Base-by-base conservation (phyloP, 2,888 invertebrate genomes). In the Argyra leucocephala region DNA sequence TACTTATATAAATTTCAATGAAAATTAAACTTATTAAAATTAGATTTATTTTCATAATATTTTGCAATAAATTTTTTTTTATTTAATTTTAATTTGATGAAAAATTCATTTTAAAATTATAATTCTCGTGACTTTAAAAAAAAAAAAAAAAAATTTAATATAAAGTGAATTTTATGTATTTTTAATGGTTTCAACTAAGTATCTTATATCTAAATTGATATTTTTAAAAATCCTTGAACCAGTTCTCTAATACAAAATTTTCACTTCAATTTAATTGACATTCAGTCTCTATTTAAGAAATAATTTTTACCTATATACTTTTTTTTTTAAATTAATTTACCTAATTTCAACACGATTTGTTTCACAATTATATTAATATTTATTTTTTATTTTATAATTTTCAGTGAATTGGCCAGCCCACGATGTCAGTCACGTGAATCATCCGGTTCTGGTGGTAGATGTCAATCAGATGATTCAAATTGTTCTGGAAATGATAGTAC, bases 371-470 rank as follows among this genome's bases (percentile, higher is more conserved):
- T n/a, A n/a, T n/a, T n/a, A n/a, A n/a, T n/a, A n/a, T n/a, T 22
- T 59, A 57, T 21, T 59, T 65, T 64, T 65, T 63, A 57, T 48
- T 70, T 75, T 76, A 73, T 75, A 82, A 82, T 83, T 81, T 85
- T 86, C 86, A 91, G 91, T 82, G 90, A 91, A 80, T 80, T 83
- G 74, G 76, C 79, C 66, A 90, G 89, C 80, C 90, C 90, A 70
- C 85, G 91, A 76, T 91, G 91, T 81, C 86, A 90, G 71, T 91
- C 91, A 66, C 85, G 90, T 74, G 91, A 91, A 76, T 91, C 91
- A 66, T 87, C 87, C 69, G 69, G 69, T 1, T 77, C 78, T 1
- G 87, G 87, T 69, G 87, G 86, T 69, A 86, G 89, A 70, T 90
- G 90, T 79, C 89, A 90, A 68, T 88, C 89, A 66, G 86, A 86